Percentiles rank a stretch among this genome's conserved stretches.
phyloP scores from a whole-genome alignment of 64 coral and sea anemone genomes.

The Trachythela sp. region DNA sequence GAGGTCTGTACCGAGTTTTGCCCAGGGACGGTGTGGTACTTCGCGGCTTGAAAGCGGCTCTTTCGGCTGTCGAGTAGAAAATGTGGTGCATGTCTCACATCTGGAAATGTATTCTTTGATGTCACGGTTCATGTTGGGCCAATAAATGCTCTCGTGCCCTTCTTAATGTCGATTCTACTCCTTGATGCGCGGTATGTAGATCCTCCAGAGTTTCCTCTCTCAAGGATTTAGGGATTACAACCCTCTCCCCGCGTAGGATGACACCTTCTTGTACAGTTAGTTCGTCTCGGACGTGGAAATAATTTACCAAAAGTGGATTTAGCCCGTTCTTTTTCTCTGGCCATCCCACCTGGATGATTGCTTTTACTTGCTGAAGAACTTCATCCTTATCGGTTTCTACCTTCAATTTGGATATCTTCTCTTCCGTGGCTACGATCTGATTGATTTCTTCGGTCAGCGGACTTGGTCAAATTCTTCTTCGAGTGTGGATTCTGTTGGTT shows the following conservation, averaged over 20 bases:
- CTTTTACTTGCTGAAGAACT: background rate
- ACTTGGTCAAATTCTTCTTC: conserved; percentile 27
- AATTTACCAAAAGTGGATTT: background rate
- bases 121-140: background rate
- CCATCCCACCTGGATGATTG: background rate
- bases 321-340: background rate
- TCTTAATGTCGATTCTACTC: background rate
- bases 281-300: background rate
- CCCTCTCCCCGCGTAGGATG: background rate
- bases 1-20: background rate
- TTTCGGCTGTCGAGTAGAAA: background rate
- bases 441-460: background rate
- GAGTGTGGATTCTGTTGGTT: background rate
- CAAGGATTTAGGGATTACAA: background rate
- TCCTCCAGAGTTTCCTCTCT: background rate
- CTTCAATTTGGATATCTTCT: background rate
- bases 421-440: background rate
- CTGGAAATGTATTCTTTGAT: conserved; percentile 29
- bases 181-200: background rate
- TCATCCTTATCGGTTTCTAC: background rate
- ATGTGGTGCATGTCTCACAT: background rate
- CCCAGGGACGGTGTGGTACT: background rate
- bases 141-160: background rate
- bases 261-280: background rate
- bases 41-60: background rate